Percentiles rank a stretch among this genome's conserved stretches.
These are phyloP conservation scores for Seriola quinqueradiata DNA, from an alignment of 2,113 vertebrate genomes.

Conservation along the genomic window DNA sequence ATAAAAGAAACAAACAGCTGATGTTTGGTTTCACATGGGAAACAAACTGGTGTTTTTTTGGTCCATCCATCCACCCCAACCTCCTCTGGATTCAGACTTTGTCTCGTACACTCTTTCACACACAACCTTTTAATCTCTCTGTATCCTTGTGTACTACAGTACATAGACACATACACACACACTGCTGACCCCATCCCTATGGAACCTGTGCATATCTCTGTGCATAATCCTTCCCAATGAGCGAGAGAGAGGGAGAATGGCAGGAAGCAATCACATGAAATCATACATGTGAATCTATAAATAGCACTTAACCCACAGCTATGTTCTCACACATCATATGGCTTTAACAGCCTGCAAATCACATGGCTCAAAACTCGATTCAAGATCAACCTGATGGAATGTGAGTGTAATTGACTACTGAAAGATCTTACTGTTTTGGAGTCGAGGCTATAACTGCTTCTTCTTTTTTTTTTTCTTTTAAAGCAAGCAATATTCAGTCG, in stretches of 20 bases:
- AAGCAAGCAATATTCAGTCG: neutral
- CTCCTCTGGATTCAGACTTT: too few relatives aligned
- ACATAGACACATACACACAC: slow-evolving; percentile 5
- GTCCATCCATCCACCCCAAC: too few relatives aligned
- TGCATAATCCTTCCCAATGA: slow-evolving; percentile 24
- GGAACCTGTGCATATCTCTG: slow-evolving; percentile 28
- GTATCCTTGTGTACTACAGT: neutral
- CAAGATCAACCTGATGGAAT: slow-evolving; percentile 19
- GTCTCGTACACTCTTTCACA: neutral
- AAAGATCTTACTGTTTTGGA: slow-evolving; percentile 12
- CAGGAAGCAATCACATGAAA: slow-evolving; percentile 40
- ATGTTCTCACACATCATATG: slow-evolving; percentile 69
- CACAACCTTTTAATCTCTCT: slow-evolving; percentile 3
- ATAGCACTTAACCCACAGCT: slow-evolving; percentile 53
- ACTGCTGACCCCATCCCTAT: neutral
- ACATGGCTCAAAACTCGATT: slow-evolving; percentile 37
- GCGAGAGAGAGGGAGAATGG: neutral
- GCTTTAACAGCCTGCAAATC: slow-evolving; percentile 47
- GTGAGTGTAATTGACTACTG: neutral
- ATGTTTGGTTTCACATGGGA: too few relatives aligned
- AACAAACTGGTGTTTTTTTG: too few relatives aligned
- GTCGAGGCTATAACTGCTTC: neutral
- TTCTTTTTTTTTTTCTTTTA: neutral
- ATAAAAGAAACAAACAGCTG: too few relatives aligned
- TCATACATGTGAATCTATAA: slow-evolving; percentile 60